Evolutionary conservation across 2,888 invertebrate species (phyloP), one percentile per base, ranked within the genome.

Genomic region (Helobdella robusta): DNA sequence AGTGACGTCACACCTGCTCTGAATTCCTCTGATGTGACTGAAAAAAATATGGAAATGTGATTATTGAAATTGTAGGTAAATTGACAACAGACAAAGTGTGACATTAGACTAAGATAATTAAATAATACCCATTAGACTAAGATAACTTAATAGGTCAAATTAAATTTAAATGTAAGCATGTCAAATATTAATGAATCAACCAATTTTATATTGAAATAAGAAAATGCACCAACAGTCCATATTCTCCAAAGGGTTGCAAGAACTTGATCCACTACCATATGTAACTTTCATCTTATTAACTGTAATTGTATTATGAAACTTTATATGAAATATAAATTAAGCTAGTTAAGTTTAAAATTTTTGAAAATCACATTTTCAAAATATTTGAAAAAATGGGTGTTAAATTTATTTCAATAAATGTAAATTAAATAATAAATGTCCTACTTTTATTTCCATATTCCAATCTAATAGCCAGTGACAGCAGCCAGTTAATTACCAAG

Each of bases 1-100:
- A 97, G 78, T 2, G 84, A 83, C 64, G 86, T 86, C 0, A 94
- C 86, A 35, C 92, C 93, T 63, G 84, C 83, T 71, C 86, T 86
- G 77, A 95, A 94, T 70, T 89, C 89, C 68, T 85, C 84, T 78
- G 87, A 86, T 67, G 87, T 83, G 82, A 91, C 91, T 91, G 79
- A 54, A 74, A 73, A 20, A 20, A 56, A n/a, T n/a, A n/a, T n/a
- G n/a, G n/a, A n/a, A n/a, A n/a, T n/a, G n/a, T n/a, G n/a, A n/a
- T n/a, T n/a, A n/a, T 15, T 40, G 15, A 40, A 40, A 40, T 15
- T 40, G 52, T 23, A 52, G 11, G 52, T 15, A 11, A 52, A 18
- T 18, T 52, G 11, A 23, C 52, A 52, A 18, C 8, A 52, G 11
- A 52, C 18, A 23, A 59, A n/a, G 2, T 59, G 20, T 36, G n/a